Percentiles rank a stretch among this genome's conserved stretches.
Evolutionary conservation across 2,113 vertebrate genomes (phyloP).

Genomic region (Okapia johnstoni): DNA sequence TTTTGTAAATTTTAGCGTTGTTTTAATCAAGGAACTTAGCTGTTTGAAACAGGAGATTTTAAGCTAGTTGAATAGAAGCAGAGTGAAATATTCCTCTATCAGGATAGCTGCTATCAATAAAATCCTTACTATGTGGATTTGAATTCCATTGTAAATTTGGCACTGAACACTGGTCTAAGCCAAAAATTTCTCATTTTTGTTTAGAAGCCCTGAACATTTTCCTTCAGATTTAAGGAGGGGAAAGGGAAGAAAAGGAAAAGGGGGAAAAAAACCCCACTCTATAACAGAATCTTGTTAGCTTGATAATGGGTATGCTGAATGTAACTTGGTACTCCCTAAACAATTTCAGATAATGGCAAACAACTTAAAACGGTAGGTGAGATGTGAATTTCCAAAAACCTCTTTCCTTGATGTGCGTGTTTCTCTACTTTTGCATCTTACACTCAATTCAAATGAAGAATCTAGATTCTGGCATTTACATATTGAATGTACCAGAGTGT

Average conservation of each 20-base stretch:
- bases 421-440: not conserved
- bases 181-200: constrained; percentile 15
- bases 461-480: not conserved
- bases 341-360: not conserved
- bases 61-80: constrained; percentile 39
- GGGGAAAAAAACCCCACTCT: rapidly evolving
- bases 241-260: not conserved
- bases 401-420: not conserved
- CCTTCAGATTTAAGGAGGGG: not conserved
- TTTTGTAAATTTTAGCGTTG: constrained; percentile 36
- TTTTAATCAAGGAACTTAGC: constrained; percentile 70
- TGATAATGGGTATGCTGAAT: not conserved
- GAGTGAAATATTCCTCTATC: constrained; percentile 27
- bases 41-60: constrained; percentile 53
- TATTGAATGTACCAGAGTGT: not conserved
- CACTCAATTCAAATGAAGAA: not conserved
- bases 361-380: not conserved
- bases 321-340: not conserved
- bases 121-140: not conserved
- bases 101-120: not conserved
- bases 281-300: not conserved
- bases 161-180: constrained; percentile 33
- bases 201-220: constrained; percentile 13
- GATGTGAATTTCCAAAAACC: not conserved
- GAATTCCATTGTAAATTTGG: constrained; percentile 39